Percentiles rank a stretch among this genome's conserved stretches.
Evolutionary conservation across 2,113 vertebrate species (phyloP).

Genomic region (Pseudolaguvia tuberculata): DNA sequence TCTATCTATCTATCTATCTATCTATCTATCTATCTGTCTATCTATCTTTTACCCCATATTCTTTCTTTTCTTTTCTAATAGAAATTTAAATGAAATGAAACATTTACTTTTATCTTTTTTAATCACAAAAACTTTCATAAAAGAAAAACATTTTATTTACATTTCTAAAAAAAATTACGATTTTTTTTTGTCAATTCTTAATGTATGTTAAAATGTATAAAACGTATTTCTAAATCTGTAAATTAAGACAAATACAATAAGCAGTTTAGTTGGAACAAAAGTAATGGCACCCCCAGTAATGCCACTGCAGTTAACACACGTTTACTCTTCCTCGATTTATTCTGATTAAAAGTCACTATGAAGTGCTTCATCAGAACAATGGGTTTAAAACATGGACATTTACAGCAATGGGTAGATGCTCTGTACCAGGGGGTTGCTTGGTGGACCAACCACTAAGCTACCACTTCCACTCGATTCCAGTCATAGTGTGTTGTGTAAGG

Average conservation of each 20-base stretch:
- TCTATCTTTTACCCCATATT: too few species aligned
- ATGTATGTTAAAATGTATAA: neutral
- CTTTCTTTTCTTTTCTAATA: neutral
- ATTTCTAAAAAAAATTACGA: too few species aligned
- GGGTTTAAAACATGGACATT: too few species aligned
- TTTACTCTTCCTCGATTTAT: neutral
- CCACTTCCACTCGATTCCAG: too few species aligned
- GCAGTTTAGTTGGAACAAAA: neutral
- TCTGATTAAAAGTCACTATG: too few species aligned
- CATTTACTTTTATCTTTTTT: neutral
- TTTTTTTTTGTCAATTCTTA: too few species aligned
- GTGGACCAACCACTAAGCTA: too few species aligned
- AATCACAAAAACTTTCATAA: neutral
- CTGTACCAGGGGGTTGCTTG: too few species aligned
- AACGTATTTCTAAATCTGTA: neutral
- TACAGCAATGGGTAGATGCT: too few species aligned
- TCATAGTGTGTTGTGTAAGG: neutral
- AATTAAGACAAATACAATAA: neutral
- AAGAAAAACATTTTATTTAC: neutral
- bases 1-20: neutral
- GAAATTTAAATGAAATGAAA: too few species aligned
- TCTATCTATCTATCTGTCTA: too few species aligned
- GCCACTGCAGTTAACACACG: neutral
- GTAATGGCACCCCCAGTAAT: neutral
- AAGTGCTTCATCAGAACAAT: neutral